Conservation (phyloP, 2,113 vertebrate species). For the Clarias batrachus region DNA sequence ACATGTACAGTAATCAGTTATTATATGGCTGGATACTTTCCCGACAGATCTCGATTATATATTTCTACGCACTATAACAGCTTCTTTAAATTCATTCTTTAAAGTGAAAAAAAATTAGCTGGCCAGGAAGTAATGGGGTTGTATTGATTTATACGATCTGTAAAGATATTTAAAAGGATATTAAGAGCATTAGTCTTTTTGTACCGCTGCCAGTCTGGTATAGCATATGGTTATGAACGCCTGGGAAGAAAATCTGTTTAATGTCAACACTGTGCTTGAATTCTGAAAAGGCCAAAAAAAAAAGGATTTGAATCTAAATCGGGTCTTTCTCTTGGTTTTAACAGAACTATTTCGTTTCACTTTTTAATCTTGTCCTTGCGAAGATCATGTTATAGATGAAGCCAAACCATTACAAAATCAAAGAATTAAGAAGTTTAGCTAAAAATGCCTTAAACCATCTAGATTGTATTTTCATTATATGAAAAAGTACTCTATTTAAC, state of each 20-base stretch:
- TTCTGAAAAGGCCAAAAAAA: not conserved
- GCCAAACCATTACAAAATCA: not conserved
- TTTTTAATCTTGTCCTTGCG: not conserved
- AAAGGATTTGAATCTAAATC: not conserved
- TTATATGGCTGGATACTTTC: no score
- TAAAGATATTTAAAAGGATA: not conserved
- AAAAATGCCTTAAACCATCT: not conserved
- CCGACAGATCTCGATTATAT: no score
- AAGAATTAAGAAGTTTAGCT: not conserved
- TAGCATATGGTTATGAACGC: not conserved
- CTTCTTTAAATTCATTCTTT: not conserved
- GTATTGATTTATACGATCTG: not conserved
- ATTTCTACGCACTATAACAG: no score
- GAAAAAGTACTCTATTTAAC: no score
- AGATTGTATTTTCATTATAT: not conserved
- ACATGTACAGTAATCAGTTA: no score
- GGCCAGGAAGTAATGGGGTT: not conserved
- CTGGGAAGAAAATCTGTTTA: not conserved
- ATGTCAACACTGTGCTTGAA: not conserved
- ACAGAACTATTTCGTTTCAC: not conserved
- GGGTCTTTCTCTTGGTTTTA: not conserved
- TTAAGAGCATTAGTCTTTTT: not conserved
- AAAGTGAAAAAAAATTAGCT: not conserved
- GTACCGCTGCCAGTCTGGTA: not conserved
- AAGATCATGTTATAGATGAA: not conserved